Percentiles rank a stretch among this genome's conserved stretches.
Conservation (phyloP, 2,113 vertebrate genomes). For the Dendropsophus ebraccatus region DNA sequence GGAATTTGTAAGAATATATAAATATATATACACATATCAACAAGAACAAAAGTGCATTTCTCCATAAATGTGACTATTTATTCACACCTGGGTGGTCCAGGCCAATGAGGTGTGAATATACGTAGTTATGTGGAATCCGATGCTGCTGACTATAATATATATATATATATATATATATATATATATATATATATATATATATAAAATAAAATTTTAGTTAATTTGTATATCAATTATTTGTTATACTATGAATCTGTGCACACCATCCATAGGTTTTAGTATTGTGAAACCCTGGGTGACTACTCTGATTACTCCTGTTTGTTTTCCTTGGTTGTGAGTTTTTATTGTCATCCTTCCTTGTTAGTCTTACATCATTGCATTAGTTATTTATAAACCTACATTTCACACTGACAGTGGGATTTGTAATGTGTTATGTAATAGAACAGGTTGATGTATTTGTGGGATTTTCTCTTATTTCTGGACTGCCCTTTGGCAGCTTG, state of each 20-base stretch:
- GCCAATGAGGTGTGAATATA: no score
- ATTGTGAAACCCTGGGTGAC: neutral
- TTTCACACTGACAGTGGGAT: neutral
- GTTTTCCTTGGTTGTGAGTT: conserved; percentile 14
- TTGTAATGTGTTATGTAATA: conserved; percentile 33
- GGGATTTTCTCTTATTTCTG: conserved; percentile 1
- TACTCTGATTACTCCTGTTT: neutral
- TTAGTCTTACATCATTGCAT: conserved; percentile 24
- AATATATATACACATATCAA: no score
- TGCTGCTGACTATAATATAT: no score
- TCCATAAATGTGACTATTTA: no score
- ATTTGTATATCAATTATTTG: no score
- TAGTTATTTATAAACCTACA: conserved; percentile 5
- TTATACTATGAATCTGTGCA: neutral
- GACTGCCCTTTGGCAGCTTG: neutral
- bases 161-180: no score
- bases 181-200: no score
- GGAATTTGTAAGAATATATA: no score
- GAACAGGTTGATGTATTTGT: conserved; percentile 39
- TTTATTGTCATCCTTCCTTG: neutral
- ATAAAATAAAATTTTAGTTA: no score
- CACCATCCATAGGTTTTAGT: neutral
- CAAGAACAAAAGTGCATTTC: no score
- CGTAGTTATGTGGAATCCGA: no score
- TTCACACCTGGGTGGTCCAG: no score